Base-by-base conservation (phyloP, 2,797 vertebrate species). In the Enteromius paludinosus region DNA sequence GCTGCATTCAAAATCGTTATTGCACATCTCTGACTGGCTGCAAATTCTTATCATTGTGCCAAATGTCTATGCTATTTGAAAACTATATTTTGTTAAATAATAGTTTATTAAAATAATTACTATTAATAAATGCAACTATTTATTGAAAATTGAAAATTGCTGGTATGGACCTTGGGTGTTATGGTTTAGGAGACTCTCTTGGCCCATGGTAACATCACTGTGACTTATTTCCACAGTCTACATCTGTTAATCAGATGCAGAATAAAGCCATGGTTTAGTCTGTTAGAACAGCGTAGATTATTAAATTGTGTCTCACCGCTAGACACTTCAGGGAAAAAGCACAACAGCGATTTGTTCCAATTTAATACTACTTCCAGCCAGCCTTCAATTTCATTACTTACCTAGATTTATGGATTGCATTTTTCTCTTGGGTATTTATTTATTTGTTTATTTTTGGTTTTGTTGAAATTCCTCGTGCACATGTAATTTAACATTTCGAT, bases 381-480 rank as follows among this genome's bases (percentile, higher is more conserved):
- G 43, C 56, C 28, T 72, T 80, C 52, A 71, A 47, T 33, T 81
- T 72, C 56, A 73, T 18, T 43, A 52, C 59, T 74, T 54, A 9
- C 59, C 43, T 49, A 52, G 23, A 66, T 82, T 75, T 74, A 30
- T 66, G 17, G 17, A 65, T 75, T 38, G 38, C 2, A 56, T 56
- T 76, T 43, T 80, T 59, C 38, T 45, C 56, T 1, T 49, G 38
- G 20, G 68, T 71, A 41, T 70, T 62, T 35, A 38, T 49, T 61
- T 43, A 54, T 28, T 47, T 3, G 28, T 33, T 20, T 20, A 20
- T 30, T 20, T 62, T 71, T 38, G 10, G 41, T 56, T 45, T 33
- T 59, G 5, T 20, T n/a, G 23, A 23, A n/a, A 61, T 71, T 71
- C 28, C 11, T 45, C 47, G 35, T 56, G 15, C 10, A 33, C 12